Evolutionary conservation across 2,888 invertebrate genomes (phyloP).

Genomic region (Dolomedes plantarius): DNA sequence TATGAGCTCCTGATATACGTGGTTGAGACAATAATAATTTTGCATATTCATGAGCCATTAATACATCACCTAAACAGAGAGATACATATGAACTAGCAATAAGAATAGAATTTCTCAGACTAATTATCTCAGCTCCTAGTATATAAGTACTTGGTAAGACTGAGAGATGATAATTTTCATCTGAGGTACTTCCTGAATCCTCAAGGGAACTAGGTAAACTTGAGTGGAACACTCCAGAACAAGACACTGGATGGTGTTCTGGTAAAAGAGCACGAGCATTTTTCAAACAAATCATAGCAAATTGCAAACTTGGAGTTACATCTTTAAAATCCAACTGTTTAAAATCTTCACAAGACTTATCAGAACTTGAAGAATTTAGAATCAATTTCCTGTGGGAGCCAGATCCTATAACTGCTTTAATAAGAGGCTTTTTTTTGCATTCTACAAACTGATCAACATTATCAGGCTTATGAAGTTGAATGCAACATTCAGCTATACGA

Average conservation of each 20-base stretch:
- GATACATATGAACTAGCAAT: conserved; percentile 90
- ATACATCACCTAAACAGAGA: conserved; percentile 88
- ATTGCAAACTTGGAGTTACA: conserved; percentile 91
- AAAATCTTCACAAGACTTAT: conserved; percentile 19
- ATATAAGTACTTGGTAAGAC: conserved; percentile 78
- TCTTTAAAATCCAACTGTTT: conserved; percentile 84
- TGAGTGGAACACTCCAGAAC: neutral
- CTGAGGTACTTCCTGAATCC: conserved; percentile 72
- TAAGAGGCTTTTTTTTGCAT: conserved; percentile 22
- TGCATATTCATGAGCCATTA: conserved; percentile 86
- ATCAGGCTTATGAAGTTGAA: conserved; percentile 81
- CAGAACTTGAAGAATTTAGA: conserved; percentile 76
- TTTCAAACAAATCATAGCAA: conserved; percentile 90
- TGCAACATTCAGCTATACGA: conserved; percentile 94
- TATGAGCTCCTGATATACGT: conserved; percentile 84
- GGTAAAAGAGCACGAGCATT: conserved; percentile 87
- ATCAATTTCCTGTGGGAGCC: conserved; percentile 82
- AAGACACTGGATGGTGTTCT: conserved; percentile 76
- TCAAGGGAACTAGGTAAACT: conserved; percentile 45
- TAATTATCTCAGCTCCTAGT: conserved; percentile 76
- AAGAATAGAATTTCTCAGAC: conserved; percentile 81
- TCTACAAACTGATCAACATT: conserved; percentile 39
- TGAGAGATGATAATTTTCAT: conserved; percentile 75
- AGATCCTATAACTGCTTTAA: conserved; percentile 78
- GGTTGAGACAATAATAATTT: conserved; percentile 85